Evolutionary conservation across 1,140 invertebrate genomes (phyloP).

Genomic region (Drosophila kanapiae): DNA sequence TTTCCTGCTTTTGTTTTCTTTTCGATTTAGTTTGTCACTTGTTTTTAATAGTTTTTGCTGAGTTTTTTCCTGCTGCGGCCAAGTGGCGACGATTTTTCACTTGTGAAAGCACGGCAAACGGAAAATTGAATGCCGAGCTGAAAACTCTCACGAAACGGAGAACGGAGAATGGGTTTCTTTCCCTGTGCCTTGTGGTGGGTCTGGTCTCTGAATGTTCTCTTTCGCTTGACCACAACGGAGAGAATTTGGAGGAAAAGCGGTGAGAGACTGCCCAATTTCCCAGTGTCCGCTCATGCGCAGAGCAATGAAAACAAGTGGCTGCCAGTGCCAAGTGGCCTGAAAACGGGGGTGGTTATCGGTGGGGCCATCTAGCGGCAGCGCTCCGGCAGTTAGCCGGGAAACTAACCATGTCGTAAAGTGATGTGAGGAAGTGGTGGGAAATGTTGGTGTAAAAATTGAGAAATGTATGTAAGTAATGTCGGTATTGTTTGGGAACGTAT

Average conservation of each 20-base stretch:
- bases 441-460: neutral
- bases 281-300: constrained; percentile 58
- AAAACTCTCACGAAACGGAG: constrained; percentile 53
- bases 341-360: constrained; percentile 43
- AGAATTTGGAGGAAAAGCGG: constrained; percentile 1
- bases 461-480: neutral
- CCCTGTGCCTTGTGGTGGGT: constrained; percentile 47
- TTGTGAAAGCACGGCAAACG: constrained; percentile 60
- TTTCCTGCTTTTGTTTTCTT: constrained; percentile 11
- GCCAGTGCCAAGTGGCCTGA: neutral
- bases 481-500: too few species aligned
- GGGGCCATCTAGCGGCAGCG: constrained; percentile 44
- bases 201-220: constrained; percentile 18
- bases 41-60: constrained; percentile 24
- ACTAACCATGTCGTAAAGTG: neutral
- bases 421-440: neutral
- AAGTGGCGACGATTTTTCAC: constrained; percentile 58
- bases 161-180: constrained; percentile 51
- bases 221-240: constrained; percentile 35
- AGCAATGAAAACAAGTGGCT: constrained; percentile 65
- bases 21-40: constrained; percentile 8
- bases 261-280: constrained; percentile 4
- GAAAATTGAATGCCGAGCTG: constrained; percentile 71
- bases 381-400: neutral
- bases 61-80: constrained; percentile 29